Conservation (phyloP, 2,797 vertebrate species). For the Neosalanx taihuensis region DNA sequence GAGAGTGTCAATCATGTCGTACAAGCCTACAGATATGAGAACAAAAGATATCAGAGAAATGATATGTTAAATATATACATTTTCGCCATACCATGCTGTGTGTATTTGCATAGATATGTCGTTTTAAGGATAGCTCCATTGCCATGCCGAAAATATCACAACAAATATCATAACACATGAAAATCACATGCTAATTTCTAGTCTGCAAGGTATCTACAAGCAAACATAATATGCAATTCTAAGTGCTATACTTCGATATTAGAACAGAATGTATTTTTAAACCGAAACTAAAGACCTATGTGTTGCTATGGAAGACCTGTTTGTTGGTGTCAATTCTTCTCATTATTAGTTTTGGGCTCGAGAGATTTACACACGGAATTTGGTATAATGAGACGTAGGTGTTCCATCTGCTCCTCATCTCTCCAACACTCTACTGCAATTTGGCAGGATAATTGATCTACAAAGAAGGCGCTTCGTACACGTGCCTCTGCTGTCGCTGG, state of each 20-base stretch:
- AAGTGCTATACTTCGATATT: too few relatives aligned
- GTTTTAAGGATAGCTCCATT: too few relatives aligned
- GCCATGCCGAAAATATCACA: background rate
- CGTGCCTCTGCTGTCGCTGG: background rate
- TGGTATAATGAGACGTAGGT: conserved; percentile 14
- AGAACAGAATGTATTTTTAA: too few relatives aligned
- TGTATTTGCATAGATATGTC: too few relatives aligned
- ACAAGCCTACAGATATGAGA: too few relatives aligned
- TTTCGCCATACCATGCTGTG: too few relatives aligned
- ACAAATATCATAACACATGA: background rate
- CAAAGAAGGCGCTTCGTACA: background rate
- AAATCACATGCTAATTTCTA: background rate
- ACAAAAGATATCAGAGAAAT: too few relatives aligned
- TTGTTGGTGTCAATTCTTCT: background rate
- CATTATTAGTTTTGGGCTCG: conserved; percentile 1
- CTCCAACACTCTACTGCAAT: background rate
- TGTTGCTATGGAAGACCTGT: background rate
- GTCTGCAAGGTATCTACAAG: too few relatives aligned
- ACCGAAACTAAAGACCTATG: background rate
- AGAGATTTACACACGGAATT: conserved; percentile 10
- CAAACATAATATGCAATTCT: too few relatives aligned
- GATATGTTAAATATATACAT: too few relatives aligned
- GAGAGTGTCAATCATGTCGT: too few relatives aligned
- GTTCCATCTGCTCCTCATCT: conserved; percentile 27
- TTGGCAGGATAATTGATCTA: background rate